Base-by-base conservation (phyloP, 2,797 vertebrate species). In the Sebastes vulpes region DNA sequence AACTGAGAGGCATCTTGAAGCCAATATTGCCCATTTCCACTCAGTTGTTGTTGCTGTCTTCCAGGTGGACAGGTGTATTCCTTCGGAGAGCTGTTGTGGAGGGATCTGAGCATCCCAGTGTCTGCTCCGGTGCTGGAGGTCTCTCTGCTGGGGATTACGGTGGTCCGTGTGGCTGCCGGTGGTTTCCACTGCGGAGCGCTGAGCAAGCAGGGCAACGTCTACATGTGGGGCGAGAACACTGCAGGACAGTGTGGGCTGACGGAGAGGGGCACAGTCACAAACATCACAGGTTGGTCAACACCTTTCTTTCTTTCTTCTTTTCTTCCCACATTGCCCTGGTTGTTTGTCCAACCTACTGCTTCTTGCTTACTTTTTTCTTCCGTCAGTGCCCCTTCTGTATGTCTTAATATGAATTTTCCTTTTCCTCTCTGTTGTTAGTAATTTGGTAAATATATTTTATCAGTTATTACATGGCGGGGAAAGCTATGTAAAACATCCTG, bases 141-240 rank as follows among this genome's bases (percentile, higher is more conserved):
- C 35, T 91, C 95, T 69, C 94, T 99, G 81, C 86, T 83, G 50
- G 97, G 96, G 7, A 97, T 93, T 46, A 89, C 16, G 3, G 92
- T 98, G 48, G 94, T 97, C 63, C 95, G 89, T 0, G 97, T 99
- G 86, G 97, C 97, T 7, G 95, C 98, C 0, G 99, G 99, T 14
- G 97, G 97, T 84, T 98, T 97, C 93, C 98, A 99, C 82, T 98
- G 94, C 1, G 98, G 97, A 63, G 98, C 96, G 0, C 90, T 99
- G 83, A 98, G 95, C 1, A 96, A 98, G 46, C 95, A 96, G 29
- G 99, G 99, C 0, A 79, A 75, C 0, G 92, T 97, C 29, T 97
- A 96, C 93, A 99, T 98, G 97, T 99, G 99, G 99, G 99, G 99
- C 2, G 96, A 97, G 87, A 99, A 99, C 85, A 96, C 97, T 9